Percentiles rank a stretch among this genome's conserved stretches.
phyloP scores from a whole-genome alignment of 2,888 invertebrate species.

The Lepidonotus clava region DNA sequence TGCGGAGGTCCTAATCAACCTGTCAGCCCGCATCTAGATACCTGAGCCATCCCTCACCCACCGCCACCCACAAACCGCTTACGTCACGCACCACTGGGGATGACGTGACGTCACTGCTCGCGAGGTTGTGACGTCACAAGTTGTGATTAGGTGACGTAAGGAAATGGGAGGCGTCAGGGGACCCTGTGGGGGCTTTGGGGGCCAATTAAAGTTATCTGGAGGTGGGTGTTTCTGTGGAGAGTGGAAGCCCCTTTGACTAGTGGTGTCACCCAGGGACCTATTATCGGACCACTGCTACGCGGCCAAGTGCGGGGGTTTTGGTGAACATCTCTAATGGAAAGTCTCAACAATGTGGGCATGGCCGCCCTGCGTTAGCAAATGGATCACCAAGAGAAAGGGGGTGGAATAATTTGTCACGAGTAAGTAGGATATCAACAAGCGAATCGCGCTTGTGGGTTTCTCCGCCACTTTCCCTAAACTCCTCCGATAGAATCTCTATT shows the following conservation, averaged over 20 bases:
- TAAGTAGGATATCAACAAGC: not conserved
- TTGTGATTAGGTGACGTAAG: slow-evolving; percentile 36
- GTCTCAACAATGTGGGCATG: not conserved
- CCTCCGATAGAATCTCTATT: slow-evolving; percentile 20
- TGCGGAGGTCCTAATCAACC: not conserved
- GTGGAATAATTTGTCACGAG: slow-evolving; percentile 34
- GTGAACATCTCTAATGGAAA: slow-evolving; percentile 4
- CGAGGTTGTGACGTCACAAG: slow-evolving; percentile 31
- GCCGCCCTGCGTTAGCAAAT: not conserved
- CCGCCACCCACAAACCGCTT: not conserved
- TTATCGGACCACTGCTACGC: not conserved
- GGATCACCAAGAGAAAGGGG: not conserved
- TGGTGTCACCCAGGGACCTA: not conserved
- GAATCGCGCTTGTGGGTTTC: not conserved
- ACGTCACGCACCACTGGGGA: not conserved
- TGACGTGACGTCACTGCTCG: not conserved
- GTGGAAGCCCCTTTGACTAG: too few species aligned
- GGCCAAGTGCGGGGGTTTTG: too few species aligned
- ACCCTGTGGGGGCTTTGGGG: too few species aligned
- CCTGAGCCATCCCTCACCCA: not conserved
- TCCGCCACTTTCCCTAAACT: not conserved
- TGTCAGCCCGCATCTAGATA: not conserved
- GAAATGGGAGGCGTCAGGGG: not conserved
- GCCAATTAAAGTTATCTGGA: slow-evolving; percentile 24
- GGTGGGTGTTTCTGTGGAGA: not conserved